phyloP scores from a whole-genome alignment of 1,140 invertebrate species.

The Bombyx mori region ASM3026992v2 NC_085107.1:6614501-6615000 shows the following conservation, averaged over 20 bases:
- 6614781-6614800: background rate
- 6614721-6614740: too few species aligned
- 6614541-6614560: too few species aligned
- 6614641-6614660: too few species aligned
- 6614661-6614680: too few species aligned
- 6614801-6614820: slow-evolving; percentile 1
- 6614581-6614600: too few species aligned
- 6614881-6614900: background rate
- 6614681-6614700: too few species aligned
- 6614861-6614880: slow-evolving; percentile 2
- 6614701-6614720: too few species aligned
- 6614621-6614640: too few species aligned
- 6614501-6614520: too few species aligned
- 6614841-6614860: background rate
- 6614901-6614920: background rate
- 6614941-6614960: slow-evolving; percentile 5
- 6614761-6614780: background rate
- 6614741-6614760: background rate
- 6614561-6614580: too few species aligned
- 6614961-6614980: slow-evolving; percentile 12
- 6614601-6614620: too few species aligned
- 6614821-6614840: background rate
- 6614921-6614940: background rate
- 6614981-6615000: slow-evolving; percentile 11
- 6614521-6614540: slow-evolving; percentile 6